Percentiles rank a stretch among this genome's conserved stretches.
These are phyloP conservation scores for Sandelia bainsii DNA, from an alignment of 2,797 vertebrate species.

Conservation along the genomic window DNA sequence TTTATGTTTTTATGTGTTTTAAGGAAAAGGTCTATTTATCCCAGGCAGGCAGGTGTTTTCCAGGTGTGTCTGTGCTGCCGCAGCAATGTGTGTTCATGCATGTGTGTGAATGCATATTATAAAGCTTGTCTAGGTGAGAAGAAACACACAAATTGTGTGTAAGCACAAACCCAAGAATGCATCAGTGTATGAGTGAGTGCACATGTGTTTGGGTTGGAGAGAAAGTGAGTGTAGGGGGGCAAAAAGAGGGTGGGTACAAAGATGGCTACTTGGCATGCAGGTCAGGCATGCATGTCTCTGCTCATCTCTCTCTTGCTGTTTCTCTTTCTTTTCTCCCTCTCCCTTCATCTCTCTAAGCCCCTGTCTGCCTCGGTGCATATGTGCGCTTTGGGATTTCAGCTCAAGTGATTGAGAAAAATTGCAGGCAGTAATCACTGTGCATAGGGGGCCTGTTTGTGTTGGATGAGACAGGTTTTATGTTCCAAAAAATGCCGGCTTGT, in stretches of 20 bases:
- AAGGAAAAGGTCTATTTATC: constrained; percentile 18
- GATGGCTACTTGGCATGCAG: constrained; percentile 83
- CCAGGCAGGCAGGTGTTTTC: constrained; percentile 61
- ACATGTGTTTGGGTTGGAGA: constrained; percentile 40
- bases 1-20: constrained; percentile 7
- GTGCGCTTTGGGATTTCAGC: constrained; percentile 56
- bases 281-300: constrained; percentile 70
- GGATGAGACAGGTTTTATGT: constrained; percentile 60
- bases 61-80: constrained; percentile 71
- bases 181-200: constrained; percentile 10
- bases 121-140: neutral
- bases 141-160: neutral
- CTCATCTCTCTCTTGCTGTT: constrained; percentile 50
- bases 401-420: constrained; percentile 69
- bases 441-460: constrained; percentile 57
- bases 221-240: constrained; percentile 26
- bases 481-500: constrained; percentile 57
- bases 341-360: constrained; percentile 30
- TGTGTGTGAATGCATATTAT: constrained; percentile 21
- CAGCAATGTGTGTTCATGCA: constrained; percentile 26
- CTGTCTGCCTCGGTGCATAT: constrained; percentile 38
- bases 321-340: constrained; percentile 8
- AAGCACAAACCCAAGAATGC: neutral
- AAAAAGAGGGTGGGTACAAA: constrained; percentile 70
- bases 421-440: constrained; percentile 61